phyloP scores from a whole-genome alignment of 2,888 invertebrate genomes.

The Athalia cordata region DNA sequence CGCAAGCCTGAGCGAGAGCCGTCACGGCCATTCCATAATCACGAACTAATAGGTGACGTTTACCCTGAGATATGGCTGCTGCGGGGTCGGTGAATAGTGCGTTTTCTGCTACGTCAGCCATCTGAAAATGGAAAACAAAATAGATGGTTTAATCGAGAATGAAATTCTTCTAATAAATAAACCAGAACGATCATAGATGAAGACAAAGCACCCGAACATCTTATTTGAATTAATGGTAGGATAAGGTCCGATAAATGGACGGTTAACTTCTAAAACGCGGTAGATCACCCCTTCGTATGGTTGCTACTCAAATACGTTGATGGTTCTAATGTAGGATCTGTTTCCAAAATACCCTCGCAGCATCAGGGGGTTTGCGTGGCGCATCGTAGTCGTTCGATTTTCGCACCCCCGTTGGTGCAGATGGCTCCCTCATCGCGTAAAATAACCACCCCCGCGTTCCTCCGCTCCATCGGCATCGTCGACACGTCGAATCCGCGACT shows the following conservation, averaged over 20 bases:
- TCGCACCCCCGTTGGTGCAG: conserved; percentile 6
- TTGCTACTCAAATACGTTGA: too few relatives aligned
- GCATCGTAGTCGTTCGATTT: conserved; percentile 24
- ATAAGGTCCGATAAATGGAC: too few relatives aligned
- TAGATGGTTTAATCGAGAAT: background rate
- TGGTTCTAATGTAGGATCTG: too few relatives aligned
- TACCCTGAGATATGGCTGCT: conserved; percentile 83
- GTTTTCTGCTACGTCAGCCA: conserved; percentile 77
- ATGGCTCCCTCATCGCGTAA: conserved; percentile 10
- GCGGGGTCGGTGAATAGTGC: conserved; percentile 73
- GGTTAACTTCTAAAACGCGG: too few relatives aligned
- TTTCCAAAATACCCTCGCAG: background rate
- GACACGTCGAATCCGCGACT: background rate
- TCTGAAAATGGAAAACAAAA: conserved; percentile 69
- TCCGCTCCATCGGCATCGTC: background rate
- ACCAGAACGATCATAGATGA: too few relatives aligned
- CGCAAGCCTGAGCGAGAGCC: conserved; percentile 84
- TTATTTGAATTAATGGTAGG: too few relatives aligned
- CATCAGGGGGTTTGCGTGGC: background rate
- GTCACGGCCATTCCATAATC: conserved; percentile 85
- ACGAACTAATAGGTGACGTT: conserved; percentile 85
- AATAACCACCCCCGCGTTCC: conserved; percentile 5
- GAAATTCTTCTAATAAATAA: background rate
- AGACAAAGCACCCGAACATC: too few relatives aligned
- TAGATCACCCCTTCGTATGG: too few relatives aligned